Base-by-base conservation (phyloP, 2,888 invertebrate species). In the Phragmatobia fuliginosa region DNA sequence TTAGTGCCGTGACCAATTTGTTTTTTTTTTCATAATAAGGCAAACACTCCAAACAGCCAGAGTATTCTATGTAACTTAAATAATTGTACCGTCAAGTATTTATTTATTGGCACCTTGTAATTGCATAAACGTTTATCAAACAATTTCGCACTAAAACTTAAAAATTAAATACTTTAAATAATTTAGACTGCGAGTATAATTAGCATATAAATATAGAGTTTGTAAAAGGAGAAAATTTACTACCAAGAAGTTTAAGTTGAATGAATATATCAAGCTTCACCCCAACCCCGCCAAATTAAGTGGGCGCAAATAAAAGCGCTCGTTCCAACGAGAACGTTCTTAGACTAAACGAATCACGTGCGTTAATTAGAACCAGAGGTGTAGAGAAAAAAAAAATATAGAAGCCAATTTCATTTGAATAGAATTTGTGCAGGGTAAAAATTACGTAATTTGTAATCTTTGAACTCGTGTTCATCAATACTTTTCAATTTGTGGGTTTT, bases 11-110 rank as follows among this genome's bases (percentile, higher is more conserved):
- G 85, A 85, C 86, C 82, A 86, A 90, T 92, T 89, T 90, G 87
- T 87, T 86, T 88, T 89, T 87, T 87, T 88, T 87, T 79, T 76
- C 79, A 90, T 90, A 88, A 85, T 87, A 85, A 85, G 86, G 86
- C 88, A 92, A 92, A 93, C 88, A 91, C 82, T 72, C 71, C 67
- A 73, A 71, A 75, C 75, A 83, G 78, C 77, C 85, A 84, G 79
- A 80, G 81, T 80, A 86, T 84, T 85, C 87, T 84, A 82, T 84
- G 82, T 78, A 81, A 83, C 82, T 84, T 78, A 77, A 83, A 71
- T 82, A 83, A 84, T 86, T 84, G 79, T 87, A 86, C 83, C 85
- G 86, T 83, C 83, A 75, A 71, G 68, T 85, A 82, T 84, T 84
- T 85, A 56, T 86, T 85, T 85, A 72, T 66, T 77, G 79, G 80